phyloP scores from a whole-genome alignment of 1,140 invertebrate genomes.

The Mactra quadrangularis region DNA sequence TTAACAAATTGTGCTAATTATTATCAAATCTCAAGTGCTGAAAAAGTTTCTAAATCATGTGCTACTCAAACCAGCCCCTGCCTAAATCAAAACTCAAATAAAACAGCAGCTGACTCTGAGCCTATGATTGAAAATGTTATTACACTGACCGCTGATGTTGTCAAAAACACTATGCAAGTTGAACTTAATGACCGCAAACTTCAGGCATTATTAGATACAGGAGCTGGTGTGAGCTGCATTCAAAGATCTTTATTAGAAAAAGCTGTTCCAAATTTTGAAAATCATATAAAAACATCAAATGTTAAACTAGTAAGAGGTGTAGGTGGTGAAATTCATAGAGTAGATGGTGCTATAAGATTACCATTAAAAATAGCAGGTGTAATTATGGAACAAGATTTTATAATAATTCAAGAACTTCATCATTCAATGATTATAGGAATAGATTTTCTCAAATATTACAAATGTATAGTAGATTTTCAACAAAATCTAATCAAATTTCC shows the following conservation, averaged over 20 bases:
- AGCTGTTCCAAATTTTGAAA: not conserved
- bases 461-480: not conserved
- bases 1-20: not conserved
- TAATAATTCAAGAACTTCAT: constrained; percentile 50
- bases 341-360: not conserved
- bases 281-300: not conserved
- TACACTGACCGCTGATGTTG: constrained; percentile 27
- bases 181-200: constrained; percentile 20
- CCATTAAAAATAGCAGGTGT: not conserved
- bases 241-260: not conserved
- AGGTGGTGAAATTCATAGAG: constrained; percentile 8
- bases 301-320: not conserved
- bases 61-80: not conserved
- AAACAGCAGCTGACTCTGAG: not conserved
- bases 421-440: constrained; percentile 60
- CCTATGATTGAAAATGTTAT: not conserved
- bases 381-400: not conserved
- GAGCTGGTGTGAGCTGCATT: constrained; percentile 36
- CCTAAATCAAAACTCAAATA: not conserved
- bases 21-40: not conserved
- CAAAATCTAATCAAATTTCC: constrained; percentile 2
- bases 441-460: constrained; percentile 14
- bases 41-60: not conserved
- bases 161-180: constrained; percentile 41
- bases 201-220: constrained; percentile 55